These are phyloP conservation scores for Halyomorpha halys DNA, from an alignment of 1,140 invertebrate species.

Conservation along the genomic window DNA sequence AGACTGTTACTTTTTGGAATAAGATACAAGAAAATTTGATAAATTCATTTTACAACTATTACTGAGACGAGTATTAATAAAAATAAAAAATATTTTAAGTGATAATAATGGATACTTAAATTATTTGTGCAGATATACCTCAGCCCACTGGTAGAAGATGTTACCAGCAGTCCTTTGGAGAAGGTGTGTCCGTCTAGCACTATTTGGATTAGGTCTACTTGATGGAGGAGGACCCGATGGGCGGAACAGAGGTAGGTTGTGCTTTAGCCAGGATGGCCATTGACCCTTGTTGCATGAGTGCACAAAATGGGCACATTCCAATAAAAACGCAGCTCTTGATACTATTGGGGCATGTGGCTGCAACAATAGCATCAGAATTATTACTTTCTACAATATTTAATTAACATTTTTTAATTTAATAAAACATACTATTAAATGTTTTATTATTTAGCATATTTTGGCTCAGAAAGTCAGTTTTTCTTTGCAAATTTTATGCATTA, in stretches of 20 bases:
- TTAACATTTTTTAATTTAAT: no score
- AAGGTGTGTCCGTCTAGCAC: constrained; percentile 61
- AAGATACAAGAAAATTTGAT: no score
- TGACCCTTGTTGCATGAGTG: constrained; percentile 95
- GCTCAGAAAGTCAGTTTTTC: no score
- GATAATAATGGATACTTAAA: no score
- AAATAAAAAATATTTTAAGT: no score
- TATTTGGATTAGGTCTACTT: constrained; percentile 35
- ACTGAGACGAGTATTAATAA: no score
- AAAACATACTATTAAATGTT: no score
- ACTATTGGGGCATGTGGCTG: constrained; percentile 90
- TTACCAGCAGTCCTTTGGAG: constrained; percentile 86
- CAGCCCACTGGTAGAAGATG: constrained; percentile 94
- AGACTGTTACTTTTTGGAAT: no score
- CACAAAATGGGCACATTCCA: constrained; percentile 94
- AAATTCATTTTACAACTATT: no score
- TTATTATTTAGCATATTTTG: no score
- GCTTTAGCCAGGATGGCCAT: constrained; percentile 94
- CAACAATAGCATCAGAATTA: constrained; percentile 32
- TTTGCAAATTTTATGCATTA: no score
- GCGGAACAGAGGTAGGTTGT: constrained; percentile 67
- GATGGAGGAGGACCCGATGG: constrained; percentile 53
- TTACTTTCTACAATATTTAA: no score
- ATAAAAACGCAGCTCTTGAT: constrained; percentile 72
- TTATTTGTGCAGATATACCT: constrained; percentile 46